These are phyloP conservation scores for Enteromius radiatus DNA, from an alignment of 2,797 vertebrate genomes.

Conservation along the genomic window DNA sequence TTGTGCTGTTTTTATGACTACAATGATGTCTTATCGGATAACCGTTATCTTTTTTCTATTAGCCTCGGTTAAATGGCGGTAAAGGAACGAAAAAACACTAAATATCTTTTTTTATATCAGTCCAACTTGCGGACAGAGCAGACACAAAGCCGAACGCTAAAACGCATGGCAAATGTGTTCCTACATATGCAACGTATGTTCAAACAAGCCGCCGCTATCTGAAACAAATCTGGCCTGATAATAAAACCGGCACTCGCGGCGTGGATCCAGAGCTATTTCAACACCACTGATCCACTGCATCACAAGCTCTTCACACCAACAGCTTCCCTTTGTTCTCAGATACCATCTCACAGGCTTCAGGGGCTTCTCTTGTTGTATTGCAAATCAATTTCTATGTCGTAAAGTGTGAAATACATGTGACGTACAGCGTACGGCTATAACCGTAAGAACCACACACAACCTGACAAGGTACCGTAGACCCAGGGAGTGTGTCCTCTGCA, in stretches of 20 bases:
- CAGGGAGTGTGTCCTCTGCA: not conserved
- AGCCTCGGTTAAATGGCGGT: not conserved
- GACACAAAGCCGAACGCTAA: not conserved
- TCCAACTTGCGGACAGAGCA: not conserved
- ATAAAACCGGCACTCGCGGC: slow-evolving; percentile 59
- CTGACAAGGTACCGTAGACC: not conserved
- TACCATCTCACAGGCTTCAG: slow-evolving; percentile 56
- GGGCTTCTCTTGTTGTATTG: slow-evolving; percentile 22
- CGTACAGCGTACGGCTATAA: not conserved
- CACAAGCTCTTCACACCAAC: slow-evolving; percentile 57
- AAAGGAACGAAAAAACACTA: not conserved
- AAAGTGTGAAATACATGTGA: slow-evolving; percentile 42
- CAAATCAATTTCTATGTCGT: slow-evolving; percentile 47
- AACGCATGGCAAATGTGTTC: not conserved
- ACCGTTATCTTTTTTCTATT: slow-evolving; percentile 4
- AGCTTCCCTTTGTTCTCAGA: slow-evolving; percentile 64
- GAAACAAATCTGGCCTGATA: slow-evolving; percentile 50
- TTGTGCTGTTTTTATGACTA: slow-evolving; percentile 5
- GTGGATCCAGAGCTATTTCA: slow-evolving; percentile 43
- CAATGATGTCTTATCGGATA: not conserved
- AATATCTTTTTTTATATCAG: slow-evolving; percentile 10
- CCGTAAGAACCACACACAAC: not conserved
- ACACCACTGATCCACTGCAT: slow-evolving; percentile 43
- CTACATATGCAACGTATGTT: slow-evolving; percentile 49
- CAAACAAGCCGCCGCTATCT: slow-evolving; percentile 65